A percentile compares a stretch with the other conserved stretches of the same genome.
These are phyloP conservation scores for Parnassius orleans DNA, from an alignment of 2,888 invertebrate genomes.

Conservation along the genomic window DNA sequence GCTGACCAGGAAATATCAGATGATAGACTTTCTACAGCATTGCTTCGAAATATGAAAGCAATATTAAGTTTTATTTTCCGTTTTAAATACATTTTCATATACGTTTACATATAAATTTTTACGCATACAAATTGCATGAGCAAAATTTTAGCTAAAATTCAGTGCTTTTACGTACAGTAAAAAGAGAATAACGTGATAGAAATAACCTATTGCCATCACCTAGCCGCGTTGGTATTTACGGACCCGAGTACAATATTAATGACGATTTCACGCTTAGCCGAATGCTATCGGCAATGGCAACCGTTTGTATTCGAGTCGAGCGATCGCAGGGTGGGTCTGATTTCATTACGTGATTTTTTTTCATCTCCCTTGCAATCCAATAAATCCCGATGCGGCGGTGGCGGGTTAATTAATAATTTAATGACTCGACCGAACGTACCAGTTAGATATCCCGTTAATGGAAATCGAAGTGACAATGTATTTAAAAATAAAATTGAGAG, in stretches of 20 bases:
- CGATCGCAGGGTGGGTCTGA: slow-evolving; percentile 54
- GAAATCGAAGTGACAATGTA: slow-evolving; percentile 44
- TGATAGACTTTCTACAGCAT: too few relatives aligned
- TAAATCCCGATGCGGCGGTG: slow-evolving; percentile 60
- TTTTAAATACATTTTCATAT: too few relatives aligned
- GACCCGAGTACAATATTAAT: slow-evolving; percentile 56
- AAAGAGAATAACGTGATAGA: slow-evolving; percentile 23
- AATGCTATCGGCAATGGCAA: slow-evolving; percentile 48
- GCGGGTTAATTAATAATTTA: slow-evolving; percentile 77
- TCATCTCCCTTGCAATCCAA: slow-evolving; percentile 62
- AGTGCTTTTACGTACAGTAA: slow-evolving; percentile 13
- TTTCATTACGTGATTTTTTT: slow-evolving; percentile 71
- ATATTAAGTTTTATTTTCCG: too few relatives aligned
- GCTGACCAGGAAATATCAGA: too few relatives aligned
- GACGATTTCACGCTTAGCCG: slow-evolving; percentile 64
- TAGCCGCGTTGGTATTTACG: slow-evolving; percentile 35
- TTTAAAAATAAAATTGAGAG: slow-evolving; percentile 28
- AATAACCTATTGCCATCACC: slow-evolving; percentile 20
- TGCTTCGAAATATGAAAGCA: too few relatives aligned
- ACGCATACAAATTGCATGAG: too few relatives aligned
- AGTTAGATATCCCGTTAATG: slow-evolving; percentile 40
- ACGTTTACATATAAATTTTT: too few relatives aligned
- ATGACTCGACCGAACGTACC: slow-evolving; percentile 42
- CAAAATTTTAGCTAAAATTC: slow-evolving; percentile 1
- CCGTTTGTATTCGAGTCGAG: slow-evolving; percentile 53